Percentiles rank a stretch among this genome's conserved stretches.
Conservation (phyloP, 2,113 vertebrate genomes). For the Haliaeetus leucogaster region DNA sequence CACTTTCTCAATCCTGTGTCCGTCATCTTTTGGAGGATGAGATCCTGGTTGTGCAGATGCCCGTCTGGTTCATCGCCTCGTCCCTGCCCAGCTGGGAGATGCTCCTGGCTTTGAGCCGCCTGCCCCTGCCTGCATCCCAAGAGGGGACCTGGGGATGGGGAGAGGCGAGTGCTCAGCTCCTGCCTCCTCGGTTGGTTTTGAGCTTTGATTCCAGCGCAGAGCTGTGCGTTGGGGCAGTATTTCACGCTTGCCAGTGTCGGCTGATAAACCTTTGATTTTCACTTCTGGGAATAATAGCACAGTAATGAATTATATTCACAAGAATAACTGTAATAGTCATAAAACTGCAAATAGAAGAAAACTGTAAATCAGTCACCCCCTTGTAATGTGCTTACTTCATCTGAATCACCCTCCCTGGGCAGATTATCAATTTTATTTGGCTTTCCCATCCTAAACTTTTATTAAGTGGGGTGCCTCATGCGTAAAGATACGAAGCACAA, state of each 20-base stretch:
- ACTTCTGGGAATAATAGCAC: constrained; percentile 68
- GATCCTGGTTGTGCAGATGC: not conserved
- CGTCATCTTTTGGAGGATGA: not conserved
- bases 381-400: constrained; percentile 59
- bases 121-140: fast-evolving
- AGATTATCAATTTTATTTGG: constrained; percentile 66
- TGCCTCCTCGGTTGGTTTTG: not conserved
- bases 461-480: constrained; percentile 60
- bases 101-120: not conserved
- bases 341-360: constrained; percentile 63
- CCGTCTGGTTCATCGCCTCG: not conserved
- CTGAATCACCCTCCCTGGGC: constrained; percentile 66
- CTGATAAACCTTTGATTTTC: constrained; percentile 69
- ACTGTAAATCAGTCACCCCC: constrained; percentile 57
- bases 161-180: fast-evolving
- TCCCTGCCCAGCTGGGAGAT: not conserved
- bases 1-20: not conserved
- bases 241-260: constrained; percentile 28
- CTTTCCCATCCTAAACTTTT: constrained; percentile 65
- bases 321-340: constrained; percentile 72
- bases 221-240: not conserved
- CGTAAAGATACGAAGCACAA: constrained; percentile 38
- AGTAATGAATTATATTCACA: constrained; percentile 65
- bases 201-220: not conserved
- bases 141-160: not conserved